These are phyloP conservation scores for Melanerpes formicivorus DNA, from an alignment of 2,113 vertebrate species.

Conservation along the genomic window DNA sequence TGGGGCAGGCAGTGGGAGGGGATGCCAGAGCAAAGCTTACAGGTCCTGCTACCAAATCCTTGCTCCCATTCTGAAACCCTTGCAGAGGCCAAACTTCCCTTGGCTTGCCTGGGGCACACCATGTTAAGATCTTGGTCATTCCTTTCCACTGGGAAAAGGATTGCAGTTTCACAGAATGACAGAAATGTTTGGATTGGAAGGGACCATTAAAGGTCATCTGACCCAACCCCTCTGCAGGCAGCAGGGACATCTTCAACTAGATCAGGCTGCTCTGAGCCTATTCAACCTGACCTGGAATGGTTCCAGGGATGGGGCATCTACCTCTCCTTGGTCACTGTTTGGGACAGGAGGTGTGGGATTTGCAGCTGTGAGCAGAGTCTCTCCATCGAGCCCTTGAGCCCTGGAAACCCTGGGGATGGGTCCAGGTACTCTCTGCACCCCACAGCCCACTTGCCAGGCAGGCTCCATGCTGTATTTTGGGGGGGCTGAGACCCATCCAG, in stretches of 20 bases:
- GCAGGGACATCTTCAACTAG: neutral
- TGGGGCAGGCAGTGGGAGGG: rapidly evolving
- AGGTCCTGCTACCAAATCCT: neutral
- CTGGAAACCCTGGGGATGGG: rapidly evolving
- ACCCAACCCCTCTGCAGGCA: neutral
- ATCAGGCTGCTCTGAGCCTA: too few species aligned
- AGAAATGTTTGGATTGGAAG: neutral
- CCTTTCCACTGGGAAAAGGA: neutral
- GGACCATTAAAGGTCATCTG: neutral
- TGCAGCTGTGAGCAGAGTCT: neutral
- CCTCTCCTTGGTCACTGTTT: neutral
- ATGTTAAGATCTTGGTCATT: neutral
- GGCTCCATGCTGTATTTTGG: neutral
- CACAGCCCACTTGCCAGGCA: neutral
- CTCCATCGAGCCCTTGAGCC: neutral
- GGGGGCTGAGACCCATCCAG: neutral
- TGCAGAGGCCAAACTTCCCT: neutral
- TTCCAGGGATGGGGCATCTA: neutral
- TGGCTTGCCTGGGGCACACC: rapidly evolving
- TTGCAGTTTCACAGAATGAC: neutral
- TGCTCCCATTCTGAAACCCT: neutral
- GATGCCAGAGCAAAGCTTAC: neutral
- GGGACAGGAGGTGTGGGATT: neutral
- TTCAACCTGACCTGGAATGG: too few species aligned
- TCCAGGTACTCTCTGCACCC: neutral